Conservation (phyloP, 2,797 vertebrate species). For the Etheostoma perlongum region DNA sequence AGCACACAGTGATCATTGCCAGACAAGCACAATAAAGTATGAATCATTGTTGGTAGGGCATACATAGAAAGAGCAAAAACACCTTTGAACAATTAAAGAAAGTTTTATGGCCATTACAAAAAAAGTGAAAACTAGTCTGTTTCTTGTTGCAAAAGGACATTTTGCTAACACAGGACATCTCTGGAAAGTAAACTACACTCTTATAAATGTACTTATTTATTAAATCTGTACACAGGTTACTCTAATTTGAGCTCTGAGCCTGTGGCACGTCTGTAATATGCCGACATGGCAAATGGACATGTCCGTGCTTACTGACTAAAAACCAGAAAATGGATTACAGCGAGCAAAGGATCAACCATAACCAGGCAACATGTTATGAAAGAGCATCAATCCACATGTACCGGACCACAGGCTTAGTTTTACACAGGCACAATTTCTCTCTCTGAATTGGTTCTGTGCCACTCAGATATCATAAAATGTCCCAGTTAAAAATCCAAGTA, state of each 20-base stretch:
- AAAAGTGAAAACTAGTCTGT: conserved; percentile 9
- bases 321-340: conserved; percentile 78
- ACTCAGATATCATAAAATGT: conserved; percentile 46
- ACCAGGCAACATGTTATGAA: conserved; percentile 68
- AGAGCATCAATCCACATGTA: conserved; percentile 66
- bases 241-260: background rate
- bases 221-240: conserved; percentile 38
- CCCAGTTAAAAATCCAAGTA: conserved; percentile 17
- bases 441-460: conserved; percentile 38
- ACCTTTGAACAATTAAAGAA: conserved; percentile 18
- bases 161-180: conserved; percentile 4
- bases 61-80: conserved; percentile 23
- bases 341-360: conserved; percentile 66
- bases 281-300: conserved; percentile 33
- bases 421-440: conserved; percentile 25
- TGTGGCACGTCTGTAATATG: conserved; percentile 47
- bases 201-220: conserved; percentile 35
- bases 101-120: background rate
- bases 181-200: conserved; percentile 17
- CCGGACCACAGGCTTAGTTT: conserved; percentile 41
- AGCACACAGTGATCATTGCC: conserved; percentile 22
- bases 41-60: conserved; percentile 28
- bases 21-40: conserved; percentile 36
- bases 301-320: conserved; percentile 52
- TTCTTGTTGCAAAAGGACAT: conserved; percentile 11